Percentiles rank a stretch among this genome's conserved stretches.
Conservation (phyloP, 2,888 invertebrate genomes). For the Aphodius granarius region DNA sequence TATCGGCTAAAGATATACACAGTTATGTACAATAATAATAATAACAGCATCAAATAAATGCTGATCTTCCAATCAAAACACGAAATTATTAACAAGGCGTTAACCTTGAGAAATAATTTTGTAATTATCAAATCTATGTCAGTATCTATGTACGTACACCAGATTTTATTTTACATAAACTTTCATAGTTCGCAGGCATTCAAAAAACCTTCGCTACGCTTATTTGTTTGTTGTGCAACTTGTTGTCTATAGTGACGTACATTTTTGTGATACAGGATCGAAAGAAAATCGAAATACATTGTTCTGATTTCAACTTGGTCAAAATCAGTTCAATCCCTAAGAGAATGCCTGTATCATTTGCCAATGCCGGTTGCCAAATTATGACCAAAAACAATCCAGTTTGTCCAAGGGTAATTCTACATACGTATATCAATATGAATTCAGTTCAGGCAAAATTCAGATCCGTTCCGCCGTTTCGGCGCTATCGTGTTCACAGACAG, state of each 20-base stretch:
- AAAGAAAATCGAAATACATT: too few species aligned
- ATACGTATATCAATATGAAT: too few species aligned
- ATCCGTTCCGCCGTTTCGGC: too few species aligned
- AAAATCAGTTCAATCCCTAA: too few species aligned
- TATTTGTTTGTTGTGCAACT: not conserved
- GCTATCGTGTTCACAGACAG: too few species aligned
- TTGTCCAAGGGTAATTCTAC: too few species aligned
- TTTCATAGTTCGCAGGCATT: not conserved
- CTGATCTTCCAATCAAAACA: not conserved
- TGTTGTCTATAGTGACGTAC: not conserved
- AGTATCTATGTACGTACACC: not conserved
- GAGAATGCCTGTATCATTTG: too few species aligned
- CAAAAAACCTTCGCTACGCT: not conserved
- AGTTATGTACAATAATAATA: not conserved
- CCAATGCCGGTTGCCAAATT: too few species aligned
- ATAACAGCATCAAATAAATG: not conserved
- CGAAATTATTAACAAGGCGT: not conserved
- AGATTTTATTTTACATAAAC: not conserved
- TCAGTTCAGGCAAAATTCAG: too few species aligned
- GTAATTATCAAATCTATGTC: not conserved
- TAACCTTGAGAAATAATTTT: not conserved
- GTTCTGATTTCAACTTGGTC: too few species aligned
- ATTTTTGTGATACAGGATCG: not conserved
- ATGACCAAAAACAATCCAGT: too few species aligned
- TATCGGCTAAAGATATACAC: not conserved